Evolutionary conservation across 2,888 invertebrate species (phyloP), one percentile per base, ranked within the genome.

Genomic region (Arge pagana): DNA sequence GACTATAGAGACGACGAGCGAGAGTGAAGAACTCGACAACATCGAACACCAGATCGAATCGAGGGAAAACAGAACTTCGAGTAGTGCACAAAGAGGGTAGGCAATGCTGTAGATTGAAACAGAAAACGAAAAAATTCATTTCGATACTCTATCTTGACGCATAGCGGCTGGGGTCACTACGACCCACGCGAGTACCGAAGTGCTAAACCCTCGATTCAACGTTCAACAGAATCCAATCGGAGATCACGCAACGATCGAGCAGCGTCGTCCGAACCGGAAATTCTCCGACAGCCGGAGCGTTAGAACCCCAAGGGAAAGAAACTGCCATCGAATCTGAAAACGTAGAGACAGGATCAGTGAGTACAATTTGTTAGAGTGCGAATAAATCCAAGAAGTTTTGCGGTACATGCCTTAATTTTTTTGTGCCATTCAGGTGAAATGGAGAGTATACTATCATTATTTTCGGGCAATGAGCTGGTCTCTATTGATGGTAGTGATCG

Each of bases 301-400:
- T 56, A 36, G 58, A 58, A 43, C 57, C 62, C 3, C 70, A 70
- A 40, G 58, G 72, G 31, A 82, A 81, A 19, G 88, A 89, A 66
- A 93, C 91, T 78, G 80, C 97, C 5, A 96, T 96, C 58, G 93
- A 96, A 77, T 84, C 83, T 0, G 97, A 97, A 72, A 93, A 90
- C 74, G 82, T 94, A 0, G 93, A 94, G 81, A 94, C 92, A 0
- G 97, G 97, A 66, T 90, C 90, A 69, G 93, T 89, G 78, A 82
- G 84, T 78, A 28, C 41, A 56, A n/a, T n/a, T n/a, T n/a, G 15
- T 40, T 13, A 18, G 8, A 11, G 11, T 11, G 21, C 19, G 15
- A 26, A 26, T 6, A 13, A 24, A n/a, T n/a, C 5, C 10, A 24
- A 40, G 19, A n/a, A 5, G 6, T 10, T 24, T n/a, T n/a, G n/a